Percentiles rank a stretch among this genome's conserved stretches.
Evolutionary conservation across 2,888 invertebrate genomes (phyloP).

Genomic region (Boloria selene): DNA sequence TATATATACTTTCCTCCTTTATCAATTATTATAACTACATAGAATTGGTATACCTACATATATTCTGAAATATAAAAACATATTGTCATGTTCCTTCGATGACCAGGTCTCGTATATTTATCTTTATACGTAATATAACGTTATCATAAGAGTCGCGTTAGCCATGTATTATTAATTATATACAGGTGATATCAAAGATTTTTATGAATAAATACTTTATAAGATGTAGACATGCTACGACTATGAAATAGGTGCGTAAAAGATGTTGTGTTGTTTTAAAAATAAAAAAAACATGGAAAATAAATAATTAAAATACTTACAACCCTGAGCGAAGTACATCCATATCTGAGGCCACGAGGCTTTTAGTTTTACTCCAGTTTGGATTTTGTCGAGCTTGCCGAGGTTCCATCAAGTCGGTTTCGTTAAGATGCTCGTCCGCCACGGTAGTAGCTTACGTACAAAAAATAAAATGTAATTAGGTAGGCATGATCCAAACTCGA

Average conservation of each 20-base stretch:
- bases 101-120: neutral
- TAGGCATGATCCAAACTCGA: too few species aligned
- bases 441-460: neutral
- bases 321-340: constrained; percentile 57
- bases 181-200: too few species aligned
- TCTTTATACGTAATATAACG: neutral
- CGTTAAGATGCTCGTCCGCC: neutral
- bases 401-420: constrained; percentile 39
- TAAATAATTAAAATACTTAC: constrained; percentile 55
- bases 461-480: neutral
- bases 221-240: constrained; percentile 9
- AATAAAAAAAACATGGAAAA: neutral
- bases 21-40: too few species aligned
- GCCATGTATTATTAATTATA: neutral
- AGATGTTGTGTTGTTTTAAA: neutral
- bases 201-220: neutral
- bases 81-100: constrained; percentile 13
- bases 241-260: constrained; percentile 3
- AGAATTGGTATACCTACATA: too few species aligned
- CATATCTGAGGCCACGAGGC: constrained; percentile 59
- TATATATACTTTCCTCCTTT: too few species aligned
- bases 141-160: neutral
- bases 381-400: constrained; percentile 71
- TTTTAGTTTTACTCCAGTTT: constrained; percentile 63
- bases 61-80: too few species aligned